Conservation (phyloP, 2,888 invertebrate species). For the Horisme vitalbata region DNA sequence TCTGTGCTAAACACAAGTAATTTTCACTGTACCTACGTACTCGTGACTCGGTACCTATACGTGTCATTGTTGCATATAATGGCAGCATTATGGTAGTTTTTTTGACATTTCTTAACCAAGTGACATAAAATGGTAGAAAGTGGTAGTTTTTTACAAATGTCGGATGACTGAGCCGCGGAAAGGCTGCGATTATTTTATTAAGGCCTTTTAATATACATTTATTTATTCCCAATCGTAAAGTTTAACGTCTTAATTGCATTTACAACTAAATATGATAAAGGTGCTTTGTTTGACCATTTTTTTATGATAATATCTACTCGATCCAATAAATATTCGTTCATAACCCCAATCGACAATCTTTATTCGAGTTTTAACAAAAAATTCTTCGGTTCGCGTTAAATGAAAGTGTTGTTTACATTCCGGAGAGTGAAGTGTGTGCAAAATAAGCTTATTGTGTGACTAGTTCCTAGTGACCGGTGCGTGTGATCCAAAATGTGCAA, state of each 20-base stretch:
- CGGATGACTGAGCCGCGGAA: slow-evolving; percentile 47
- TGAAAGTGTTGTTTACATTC: slow-evolving; percentile 73
- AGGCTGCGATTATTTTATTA: slow-evolving; percentile 37
- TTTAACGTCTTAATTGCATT: slow-evolving; percentile 2
- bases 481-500: slow-evolving; percentile 51
- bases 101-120: slow-evolving; percentile 26
- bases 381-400: slow-evolving; percentile 58
- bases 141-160: slow-evolving; percentile 56
- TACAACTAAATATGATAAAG: neutral
- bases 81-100: slow-evolving; percentile 3
- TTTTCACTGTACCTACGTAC: too few species aligned
- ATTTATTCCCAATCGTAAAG: slow-evolving; percentile 6
- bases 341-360: slow-evolving; percentile 62
- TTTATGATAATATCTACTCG: slow-evolving; percentile 1
- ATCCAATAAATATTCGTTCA: slow-evolving; percentile 7
- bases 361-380: slow-evolving; percentile 56
- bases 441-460: slow-evolving; percentile 36
- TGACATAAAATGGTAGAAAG: slow-evolving; percentile 23
- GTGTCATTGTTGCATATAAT: too few species aligned
- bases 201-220: slow-evolving; percentile 15
- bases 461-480: slow-evolving; percentile 32
- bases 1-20: too few species aligned
- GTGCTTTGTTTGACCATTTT: neutral
- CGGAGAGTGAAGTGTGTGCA: slow-evolving; percentile 51
- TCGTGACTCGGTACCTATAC: too few species aligned